phyloP scores from a whole-genome alignment of 92 coral and sea anemone species.

The Phymanthus crucifer region DNA sequence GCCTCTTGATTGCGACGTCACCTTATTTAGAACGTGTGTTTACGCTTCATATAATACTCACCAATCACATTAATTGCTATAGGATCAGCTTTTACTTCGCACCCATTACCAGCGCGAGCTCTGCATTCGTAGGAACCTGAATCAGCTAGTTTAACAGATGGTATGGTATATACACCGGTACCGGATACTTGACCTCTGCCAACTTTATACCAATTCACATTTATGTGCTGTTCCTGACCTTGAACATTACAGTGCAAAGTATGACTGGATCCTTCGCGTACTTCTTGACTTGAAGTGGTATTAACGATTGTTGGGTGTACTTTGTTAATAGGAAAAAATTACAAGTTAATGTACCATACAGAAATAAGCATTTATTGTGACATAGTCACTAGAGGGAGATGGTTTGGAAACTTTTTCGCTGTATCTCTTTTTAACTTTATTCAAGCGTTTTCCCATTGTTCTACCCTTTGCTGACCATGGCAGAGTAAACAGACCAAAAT shows the following conservation, averaged over 20 bases:
- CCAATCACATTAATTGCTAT: background rate
- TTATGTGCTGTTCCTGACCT: background rate
- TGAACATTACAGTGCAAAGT: conserved; percentile 4
- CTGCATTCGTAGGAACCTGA: conserved; percentile 19
- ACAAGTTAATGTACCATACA: no score
- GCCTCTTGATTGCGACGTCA: no score
- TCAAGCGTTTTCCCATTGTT: no score
- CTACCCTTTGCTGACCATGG: no score
- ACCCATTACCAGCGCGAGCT: conserved; percentile 13
- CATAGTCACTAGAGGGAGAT: no score
- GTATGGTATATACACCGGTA: background rate
- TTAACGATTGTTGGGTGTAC: background rate
- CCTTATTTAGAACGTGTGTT: no score
- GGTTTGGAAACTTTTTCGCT: no score
- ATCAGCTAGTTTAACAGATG: background rate
- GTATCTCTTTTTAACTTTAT: no score
- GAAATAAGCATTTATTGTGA: no score
- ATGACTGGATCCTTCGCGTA: conserved; percentile 12
- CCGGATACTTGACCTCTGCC: conserved; percentile 8
- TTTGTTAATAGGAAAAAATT: background rate
- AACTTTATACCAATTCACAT: conserved; percentile 16
- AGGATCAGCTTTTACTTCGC: background rate
- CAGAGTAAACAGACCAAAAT: no score
- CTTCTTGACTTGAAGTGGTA: background rate
- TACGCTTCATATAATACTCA: background rate